Evolutionary conservation across 2,797 vertebrate species (phyloP), one percentile per base, ranked within the genome.

Genomic region (Silurus lanzhouensis): DNA sequence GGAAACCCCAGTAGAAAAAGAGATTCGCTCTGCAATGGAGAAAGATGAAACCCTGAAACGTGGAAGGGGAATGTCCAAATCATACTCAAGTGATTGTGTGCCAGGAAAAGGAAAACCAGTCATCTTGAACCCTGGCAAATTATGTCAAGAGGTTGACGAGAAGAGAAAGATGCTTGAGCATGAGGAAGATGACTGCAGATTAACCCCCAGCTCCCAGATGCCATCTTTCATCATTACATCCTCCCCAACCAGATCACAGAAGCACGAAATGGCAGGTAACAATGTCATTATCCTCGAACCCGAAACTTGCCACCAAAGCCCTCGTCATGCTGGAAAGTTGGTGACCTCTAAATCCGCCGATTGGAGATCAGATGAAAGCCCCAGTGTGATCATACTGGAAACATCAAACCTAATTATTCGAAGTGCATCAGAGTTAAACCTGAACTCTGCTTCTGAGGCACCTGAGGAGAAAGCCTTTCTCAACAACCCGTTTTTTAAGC

Each of bases 401-500:
- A 94, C 95, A 1, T 93, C 96, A 22, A 95, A 94, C 81, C 89
- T 96, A 86, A 95, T 96, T 9, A 94, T 95, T 72, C 94, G 95
- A 86, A 95, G 95, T 83, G 92, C 95, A 64, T 95, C 96, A 0
- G 95, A 96, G 68, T 94, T 94, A 66, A 95, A 93, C 64, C 92
- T 96, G 20, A 95, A 93, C 88, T 94, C 94, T 77, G 63, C 48
- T 15, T 87, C 86, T 6, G 93, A 94, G 27, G 92, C 93, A 86
- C 91, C 90, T 9, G 94, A 94, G 52, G 94, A 95, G 86, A 95
- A 94, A 84, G 93, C 93, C 19, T 95, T 96, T 87, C 91, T 95
- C 9, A 95, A 92, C 87, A 96, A 96, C 86, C 96, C 96, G 0
- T 96, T 96, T 90, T 96, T 96, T 90, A 96, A 96, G 84, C 90